Evolutionary conservation across 2,888 invertebrate species (phyloP).

Genomic region (Notodonta ziczac): DNA sequence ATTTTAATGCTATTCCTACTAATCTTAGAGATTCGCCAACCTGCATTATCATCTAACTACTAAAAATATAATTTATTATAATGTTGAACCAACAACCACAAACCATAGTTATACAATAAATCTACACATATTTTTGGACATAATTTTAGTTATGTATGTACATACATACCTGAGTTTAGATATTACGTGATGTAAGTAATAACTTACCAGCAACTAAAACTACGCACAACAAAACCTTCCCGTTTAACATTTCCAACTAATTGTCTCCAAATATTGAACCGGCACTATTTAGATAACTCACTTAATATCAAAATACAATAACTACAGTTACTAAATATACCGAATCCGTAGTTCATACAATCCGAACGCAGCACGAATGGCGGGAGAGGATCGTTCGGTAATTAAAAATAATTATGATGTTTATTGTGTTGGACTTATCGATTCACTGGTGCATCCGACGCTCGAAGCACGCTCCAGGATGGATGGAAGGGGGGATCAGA

Average conservation of each 20-base stretch:
- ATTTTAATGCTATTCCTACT: no score
- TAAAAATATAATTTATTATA: no score
- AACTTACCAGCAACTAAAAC: conserved; percentile 74
- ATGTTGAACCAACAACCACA: no score
- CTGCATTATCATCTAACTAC: no score
- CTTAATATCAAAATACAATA: conserved; percentile 16
- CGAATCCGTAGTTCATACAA: neutral
- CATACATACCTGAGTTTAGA: no score
- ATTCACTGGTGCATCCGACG: conserved; percentile 70
- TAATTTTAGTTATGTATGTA: no score
- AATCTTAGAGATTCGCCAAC: no score
- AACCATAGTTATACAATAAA: no score
- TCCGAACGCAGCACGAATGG: conserved; percentile 10
- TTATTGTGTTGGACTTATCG: conserved; percentile 64
- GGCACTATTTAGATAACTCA: conserved; percentile 42
- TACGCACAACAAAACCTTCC: conserved; percentile 68
- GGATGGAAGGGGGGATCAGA: conserved; percentile 56
- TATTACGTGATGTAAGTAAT: no score
- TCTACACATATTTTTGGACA: no score
- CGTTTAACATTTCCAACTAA: conserved; percentile 77
- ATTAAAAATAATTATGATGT: conserved; percentile 52
- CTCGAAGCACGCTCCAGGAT: conserved; percentile 50
- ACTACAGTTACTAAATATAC: conserved; percentile 1
- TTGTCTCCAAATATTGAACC: conserved; percentile 55
- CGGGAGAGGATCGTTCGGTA: conserved; percentile 29